Percentiles rank a stretch among this genome's conserved stretches.
Conservation (phyloP, 2,888 invertebrate genomes). For the Amphipoea lucens region DNA sequence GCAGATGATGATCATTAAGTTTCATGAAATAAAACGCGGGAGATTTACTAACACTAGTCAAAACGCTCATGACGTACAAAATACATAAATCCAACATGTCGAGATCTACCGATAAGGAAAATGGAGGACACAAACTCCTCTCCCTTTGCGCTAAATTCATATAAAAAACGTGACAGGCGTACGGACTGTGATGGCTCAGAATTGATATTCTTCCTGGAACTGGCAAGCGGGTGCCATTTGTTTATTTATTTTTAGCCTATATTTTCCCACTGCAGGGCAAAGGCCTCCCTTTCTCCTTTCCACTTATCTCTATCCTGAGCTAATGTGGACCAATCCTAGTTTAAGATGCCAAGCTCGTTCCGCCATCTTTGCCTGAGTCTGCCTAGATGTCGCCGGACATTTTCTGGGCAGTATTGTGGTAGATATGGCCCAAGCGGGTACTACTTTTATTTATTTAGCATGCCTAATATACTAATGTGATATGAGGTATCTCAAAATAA, state of each 20-base stretch:
- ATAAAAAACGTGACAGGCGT: slow-evolving; percentile 81
- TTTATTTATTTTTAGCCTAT: background rate
- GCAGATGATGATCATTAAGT: background rate
- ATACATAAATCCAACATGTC: slow-evolving; percentile 77
- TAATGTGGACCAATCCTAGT: background rate
- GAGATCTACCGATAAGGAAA: slow-evolving; percentile 77
- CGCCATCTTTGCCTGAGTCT: background rate
- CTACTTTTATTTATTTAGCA: background rate
- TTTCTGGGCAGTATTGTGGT: background rate
- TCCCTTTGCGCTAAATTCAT: slow-evolving; percentile 79
- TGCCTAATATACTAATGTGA: too few species aligned
- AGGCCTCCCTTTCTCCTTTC: background rate
- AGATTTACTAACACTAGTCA: slow-evolving; percentile 38
- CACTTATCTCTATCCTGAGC: background rate
- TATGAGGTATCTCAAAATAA: background rate
- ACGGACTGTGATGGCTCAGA: slow-evolving; percentile 64
- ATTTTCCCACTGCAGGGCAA: background rate
- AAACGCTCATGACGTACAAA: slow-evolving; percentile 69
- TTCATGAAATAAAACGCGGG: slow-evolving; percentile 1
- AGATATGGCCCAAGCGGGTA: background rate
- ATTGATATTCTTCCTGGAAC: slow-evolving; percentile 40
- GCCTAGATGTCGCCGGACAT: background rate
- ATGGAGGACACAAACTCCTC: slow-evolving; percentile 71
- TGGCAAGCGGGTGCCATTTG: slow-evolving; percentile 10
- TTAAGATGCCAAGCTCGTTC: background rate